Evolutionary conservation across 2,113 vertebrate species (phyloP), one percentile per base, ranked within the genome.

Genomic region (Colinus virginianus): DNA sequence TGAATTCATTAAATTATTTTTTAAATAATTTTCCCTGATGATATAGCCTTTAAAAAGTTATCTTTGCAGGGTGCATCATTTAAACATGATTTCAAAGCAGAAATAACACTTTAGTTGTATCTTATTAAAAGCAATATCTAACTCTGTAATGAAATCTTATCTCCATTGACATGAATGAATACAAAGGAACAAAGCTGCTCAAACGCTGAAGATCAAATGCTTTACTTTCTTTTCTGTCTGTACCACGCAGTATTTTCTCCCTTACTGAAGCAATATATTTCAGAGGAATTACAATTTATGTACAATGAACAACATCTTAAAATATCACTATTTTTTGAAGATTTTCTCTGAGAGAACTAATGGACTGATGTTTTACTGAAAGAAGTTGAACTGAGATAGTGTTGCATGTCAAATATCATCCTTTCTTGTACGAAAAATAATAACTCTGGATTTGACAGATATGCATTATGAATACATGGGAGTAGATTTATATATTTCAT

Each of bases 261-360:
- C 51, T 93, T 90, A 88, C 84, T 92, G 92, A 66, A 38, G 22
- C 28, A 82, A 14, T 90, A 58, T 74, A 72, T 84, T 94, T 90
- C 49, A 87, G 66, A 58, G 19, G 58, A 84, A 66, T 90, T 92
- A 72, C 30, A 59, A 18, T 82, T 88, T 82, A 76, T 76, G 21
- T 11, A 46, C 16, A 58, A 8, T 16, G 17, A 90, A 82, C 7
- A 92, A 38, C 62, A 48, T 28, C 23, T 66, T 45, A 48, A 90
- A 92, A 86, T 83, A 64, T 64, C 2, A 7, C 25, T 76, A 7
- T 56, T 79, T 88, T 62, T 69, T 92, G 12, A 21, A 32, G 34
- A 64, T 61, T 78, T 93, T 66, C 28, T 49, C 9, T 45, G 40
- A 58, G 28, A 87, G 6, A 64, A 43, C 36, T 80, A 68, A 61